A percentile compares a stretch with the other conserved stretches of the same genome.
Conservation (phyloP, 23 tunicate genomes). For the Clavelina lepadiformis region DNA sequence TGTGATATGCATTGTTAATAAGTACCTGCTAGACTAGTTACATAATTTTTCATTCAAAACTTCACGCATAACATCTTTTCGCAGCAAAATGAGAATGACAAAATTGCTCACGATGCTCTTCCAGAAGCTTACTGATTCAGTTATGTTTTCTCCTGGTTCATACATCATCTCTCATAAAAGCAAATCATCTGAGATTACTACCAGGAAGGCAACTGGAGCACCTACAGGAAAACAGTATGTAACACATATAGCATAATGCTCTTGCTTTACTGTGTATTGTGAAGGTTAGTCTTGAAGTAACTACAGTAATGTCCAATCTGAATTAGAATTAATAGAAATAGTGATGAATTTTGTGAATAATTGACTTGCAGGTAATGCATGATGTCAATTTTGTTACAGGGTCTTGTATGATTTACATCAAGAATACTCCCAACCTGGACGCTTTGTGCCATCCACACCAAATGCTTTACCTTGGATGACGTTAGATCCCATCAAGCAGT, state of each 20-base stretch:
- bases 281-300: too few relatives aligned
- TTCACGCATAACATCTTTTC: constrained; percentile 6
- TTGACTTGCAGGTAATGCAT: too few relatives aligned
- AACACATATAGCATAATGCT: too few relatives aligned
- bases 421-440: constrained; percentile 69
- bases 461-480: constrained; percentile 40
- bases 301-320: too few relatives aligned
- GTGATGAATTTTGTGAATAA: too few relatives aligned
- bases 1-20: too few relatives aligned
- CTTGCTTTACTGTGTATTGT: too few relatives aligned
- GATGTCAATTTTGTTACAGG: constrained; percentile 2
- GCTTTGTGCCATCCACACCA: constrained; percentile 22
- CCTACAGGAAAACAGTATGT: constrained; percentile 14
- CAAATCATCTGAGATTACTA: not conserved
- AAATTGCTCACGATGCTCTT: constrained; percentile 17
- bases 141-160: not conserved
- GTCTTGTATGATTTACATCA: constrained; percentile 46
- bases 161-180: constrained; percentile 18
- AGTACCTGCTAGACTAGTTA: too few relatives aligned
- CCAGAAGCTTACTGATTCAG: constrained; percentile 5
- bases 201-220: not conserved
- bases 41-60: too few relatives aligned
- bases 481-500: constrained; percentile 42
- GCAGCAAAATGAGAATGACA: constrained; percentile 18
- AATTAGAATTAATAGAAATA: too few relatives aligned